A percentile compares a stretch with the other conserved stretches of the same genome.
Conservation (phyloP, 2,113 vertebrate species). For the Prunella fulvescens region DNA sequence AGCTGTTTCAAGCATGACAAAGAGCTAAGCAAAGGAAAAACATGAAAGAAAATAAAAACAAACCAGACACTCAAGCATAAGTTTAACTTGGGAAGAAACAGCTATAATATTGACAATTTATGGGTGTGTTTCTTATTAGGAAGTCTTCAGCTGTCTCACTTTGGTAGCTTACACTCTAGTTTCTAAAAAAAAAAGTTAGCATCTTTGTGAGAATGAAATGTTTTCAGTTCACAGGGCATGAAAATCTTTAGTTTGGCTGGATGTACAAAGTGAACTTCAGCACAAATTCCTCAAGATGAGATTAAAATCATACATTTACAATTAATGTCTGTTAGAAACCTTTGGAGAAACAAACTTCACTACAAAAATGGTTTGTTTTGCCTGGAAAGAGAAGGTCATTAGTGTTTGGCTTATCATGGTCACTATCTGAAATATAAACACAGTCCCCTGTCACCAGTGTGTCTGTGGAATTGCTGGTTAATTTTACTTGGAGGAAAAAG, state of each 20-base stretch:
- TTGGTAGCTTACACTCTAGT: not conserved
- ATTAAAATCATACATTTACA: conserved; percentile 3
- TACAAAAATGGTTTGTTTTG: conserved; percentile 31
- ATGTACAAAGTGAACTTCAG: conserved; percentile 8
- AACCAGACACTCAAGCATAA: not conserved
- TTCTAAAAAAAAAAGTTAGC: not conserved
- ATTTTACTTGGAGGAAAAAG: not conserved
- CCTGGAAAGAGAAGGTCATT: not conserved
- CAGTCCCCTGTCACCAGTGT: not conserved
- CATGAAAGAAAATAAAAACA: not conserved
- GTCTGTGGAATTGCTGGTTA: not conserved
- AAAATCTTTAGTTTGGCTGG: conserved; percentile 47
- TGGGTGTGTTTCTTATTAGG: not conserved
- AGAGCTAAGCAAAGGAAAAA: not conserved
- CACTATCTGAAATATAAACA: not conserved
- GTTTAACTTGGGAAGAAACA: not conserved
- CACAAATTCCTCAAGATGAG: not conserved
- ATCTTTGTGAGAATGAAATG: not conserved
- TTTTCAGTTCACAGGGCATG: not conserved
- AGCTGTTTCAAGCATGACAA: not conserved
- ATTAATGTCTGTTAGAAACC: not conserved
- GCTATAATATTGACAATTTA: not conserved
- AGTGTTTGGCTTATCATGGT: not conserved
- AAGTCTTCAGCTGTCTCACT: not conserved
- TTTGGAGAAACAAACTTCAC: not conserved